Conservation (phyloP, 2,113 vertebrate species). For the Ardeotis arabs region DNA sequence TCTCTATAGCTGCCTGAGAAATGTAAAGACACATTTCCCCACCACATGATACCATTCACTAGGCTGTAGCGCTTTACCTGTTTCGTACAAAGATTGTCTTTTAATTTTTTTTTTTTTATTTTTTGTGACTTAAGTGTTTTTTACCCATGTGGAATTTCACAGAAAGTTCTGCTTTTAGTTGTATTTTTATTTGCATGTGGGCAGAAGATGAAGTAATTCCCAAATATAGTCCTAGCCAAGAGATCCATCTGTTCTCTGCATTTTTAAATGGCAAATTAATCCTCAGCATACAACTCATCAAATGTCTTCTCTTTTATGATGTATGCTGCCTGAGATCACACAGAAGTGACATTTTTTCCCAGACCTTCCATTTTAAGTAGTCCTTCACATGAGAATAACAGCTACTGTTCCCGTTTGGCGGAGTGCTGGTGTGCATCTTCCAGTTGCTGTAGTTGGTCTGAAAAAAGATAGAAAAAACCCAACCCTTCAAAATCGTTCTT, state of each 20-base stretch:
- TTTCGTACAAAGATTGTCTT: background rate
- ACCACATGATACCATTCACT: background rate
- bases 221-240: constrained; percentile 58
- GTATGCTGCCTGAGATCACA: constrained; percentile 26
- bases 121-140: constrained; percentile 4
- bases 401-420: background rate
- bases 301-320: constrained; percentile 40
- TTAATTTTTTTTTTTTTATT: background rate
- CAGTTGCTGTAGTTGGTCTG: background rate
- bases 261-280: constrained; percentile 67
- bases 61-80: background rate
- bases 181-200: constrained; percentile 64
- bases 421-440: background rate
- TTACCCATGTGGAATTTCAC: background rate
- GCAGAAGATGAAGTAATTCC: constrained; percentile 62
- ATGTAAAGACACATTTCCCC: background rate
- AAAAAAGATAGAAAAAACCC: background rate
- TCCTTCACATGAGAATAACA: background rate
- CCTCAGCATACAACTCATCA: constrained; percentile 39
- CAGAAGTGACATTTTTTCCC: background rate
- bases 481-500: background rate
- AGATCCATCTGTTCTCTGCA: constrained; percentile 63
- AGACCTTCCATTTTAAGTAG: constrained; percentile 37
- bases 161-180: constrained; percentile 44
- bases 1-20: background rate